Evolutionary conservation across 2,113 vertebrate species (phyloP).

Genomic region (Cebidichthys violaceus): DNA sequence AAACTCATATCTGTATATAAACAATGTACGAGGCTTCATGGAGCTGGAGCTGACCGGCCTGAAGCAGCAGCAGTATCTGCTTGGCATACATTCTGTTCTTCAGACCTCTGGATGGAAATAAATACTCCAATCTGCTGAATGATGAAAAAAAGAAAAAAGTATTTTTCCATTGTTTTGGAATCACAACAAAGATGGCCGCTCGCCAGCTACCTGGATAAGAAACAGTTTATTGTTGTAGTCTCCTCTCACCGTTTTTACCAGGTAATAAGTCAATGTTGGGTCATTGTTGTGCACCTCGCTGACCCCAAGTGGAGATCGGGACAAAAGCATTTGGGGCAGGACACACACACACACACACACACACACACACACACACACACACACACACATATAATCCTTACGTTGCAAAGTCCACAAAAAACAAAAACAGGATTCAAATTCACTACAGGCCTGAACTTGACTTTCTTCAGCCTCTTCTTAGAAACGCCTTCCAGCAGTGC

Average conservation of each 20-base stretch:
- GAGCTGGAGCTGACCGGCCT: neutral
- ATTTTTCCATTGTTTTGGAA: neutral
- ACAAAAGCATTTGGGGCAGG: neutral
- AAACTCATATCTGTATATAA: neutral
- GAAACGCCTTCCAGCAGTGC: neutral
- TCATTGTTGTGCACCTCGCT: neutral
- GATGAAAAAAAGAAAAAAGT: neutral
- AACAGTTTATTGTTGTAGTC: neutral
- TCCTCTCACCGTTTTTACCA: neutral
- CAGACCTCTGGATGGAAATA: neutral
- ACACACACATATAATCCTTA: neutral
- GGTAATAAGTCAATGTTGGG: neutral
- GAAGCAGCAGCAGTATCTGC: neutral
- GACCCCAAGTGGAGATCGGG: neutral
- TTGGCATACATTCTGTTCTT: neutral
- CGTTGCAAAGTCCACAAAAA: neutral
- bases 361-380: neutral
- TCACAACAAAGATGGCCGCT: neutral
- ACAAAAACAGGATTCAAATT: conserved; percentile 6
- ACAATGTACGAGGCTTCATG: neutral
- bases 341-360: neutral
- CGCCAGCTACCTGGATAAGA: neutral
- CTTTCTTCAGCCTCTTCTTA: neutral
- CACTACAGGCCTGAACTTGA: neutral
- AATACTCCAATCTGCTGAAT: neutral